Evolutionary conservation across 2,888 invertebrate genomes (phyloP), one percentile per base, ranked within the genome.

Genomic region (Endomychus coccineus): DNA sequence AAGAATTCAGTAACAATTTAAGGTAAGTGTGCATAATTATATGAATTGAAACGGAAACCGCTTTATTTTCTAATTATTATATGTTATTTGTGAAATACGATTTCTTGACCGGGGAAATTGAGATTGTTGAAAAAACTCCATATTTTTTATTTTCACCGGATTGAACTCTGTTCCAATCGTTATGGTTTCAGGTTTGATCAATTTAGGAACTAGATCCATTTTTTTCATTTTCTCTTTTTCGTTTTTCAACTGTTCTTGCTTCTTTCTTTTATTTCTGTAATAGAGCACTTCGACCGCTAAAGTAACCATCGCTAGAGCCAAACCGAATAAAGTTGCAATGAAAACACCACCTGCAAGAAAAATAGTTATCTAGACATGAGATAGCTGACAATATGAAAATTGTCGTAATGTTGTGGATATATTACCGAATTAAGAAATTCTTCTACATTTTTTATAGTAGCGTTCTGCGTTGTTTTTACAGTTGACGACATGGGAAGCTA

Each of bases 241-340:
- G 1, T 32, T 23, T 16, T 28, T 10, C 34, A 33, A 21, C 25
- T 38, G 30, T 35, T 34, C 16, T 24, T 64, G 66, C 17, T 65
- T 69, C 39, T 64, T 69, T 32, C 70, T 68, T 49, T 75, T 75
- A 0, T 71, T 61, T 40, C 75, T 75, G 58, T 87, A 85, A 53
- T 86, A 88, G 39, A 85, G 69, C 0, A 91, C 83, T 64, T 91
- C 91, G 51, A 80, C 78, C 0, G 77, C 82, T 11, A 92, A 62
- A 0, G 89, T 88, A 1, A 88, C 60, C 83, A 91, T 85, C 0
- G 91, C 90, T 33, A 91, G 57, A 0, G 82, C 81, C 2, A 91
- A 63, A 0, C 91, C 91, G 56, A 87, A 84, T 0, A 90, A 66
- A 0, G 90, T 90, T 0, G 90, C 90, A 46, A 91, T 90, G 56